Percentiles rank a stretch among this genome's conserved stretches.
Conservation (phyloP, 2,888 invertebrate genomes). For the Linnaemya tessellans region DNA sequence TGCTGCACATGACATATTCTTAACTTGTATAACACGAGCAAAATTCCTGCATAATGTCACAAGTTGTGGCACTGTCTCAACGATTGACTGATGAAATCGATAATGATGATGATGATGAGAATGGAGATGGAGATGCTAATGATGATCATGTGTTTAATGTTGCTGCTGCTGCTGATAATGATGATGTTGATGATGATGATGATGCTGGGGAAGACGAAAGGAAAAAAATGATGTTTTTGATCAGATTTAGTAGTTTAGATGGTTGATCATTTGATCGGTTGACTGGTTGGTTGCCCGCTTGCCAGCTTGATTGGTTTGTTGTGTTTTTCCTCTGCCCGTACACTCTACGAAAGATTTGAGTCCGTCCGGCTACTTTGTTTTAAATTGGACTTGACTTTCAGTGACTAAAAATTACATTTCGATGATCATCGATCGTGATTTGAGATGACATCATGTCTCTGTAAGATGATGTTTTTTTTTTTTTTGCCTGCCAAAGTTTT, state of each 20-base stretch:
- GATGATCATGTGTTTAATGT: constrained; percentile 31
- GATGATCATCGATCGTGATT: constrained; percentile 80
- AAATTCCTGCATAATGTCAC: constrained; percentile 72
- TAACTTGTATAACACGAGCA: constrained; percentile 72
- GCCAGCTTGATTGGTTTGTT: constrained; percentile 26
- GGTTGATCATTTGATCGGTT: constrained; percentile 47
- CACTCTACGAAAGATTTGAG: constrained; percentile 22
- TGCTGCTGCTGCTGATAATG: constrained; percentile 14
- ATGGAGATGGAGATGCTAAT: constrained; percentile 18
- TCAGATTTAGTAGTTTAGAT: constrained; percentile 63
- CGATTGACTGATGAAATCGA: constrained; percentile 67
- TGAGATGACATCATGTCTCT: constrained; percentile 82
- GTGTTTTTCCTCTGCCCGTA: neutral
- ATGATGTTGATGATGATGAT: constrained; percentile 41
- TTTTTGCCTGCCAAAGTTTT: constrained; percentile 32
- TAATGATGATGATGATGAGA: constrained; percentile 29
- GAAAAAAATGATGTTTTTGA: constrained; percentile 55
- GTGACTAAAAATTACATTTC: constrained; percentile 73
- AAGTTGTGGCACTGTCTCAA: constrained; percentile 67
- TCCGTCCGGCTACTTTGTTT: constrained; percentile 68
- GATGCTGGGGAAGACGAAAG: constrained; percentile 64
- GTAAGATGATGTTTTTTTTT: constrained; percentile 67
- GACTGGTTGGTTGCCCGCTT: constrained; percentile 20
- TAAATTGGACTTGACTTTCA: constrained; percentile 72
- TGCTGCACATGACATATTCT: constrained; percentile 73